These are phyloP conservation scores for Suncus etruscus DNA, from an alignment of 2,113 vertebrate genomes.

Conservation along the genomic window DNA sequence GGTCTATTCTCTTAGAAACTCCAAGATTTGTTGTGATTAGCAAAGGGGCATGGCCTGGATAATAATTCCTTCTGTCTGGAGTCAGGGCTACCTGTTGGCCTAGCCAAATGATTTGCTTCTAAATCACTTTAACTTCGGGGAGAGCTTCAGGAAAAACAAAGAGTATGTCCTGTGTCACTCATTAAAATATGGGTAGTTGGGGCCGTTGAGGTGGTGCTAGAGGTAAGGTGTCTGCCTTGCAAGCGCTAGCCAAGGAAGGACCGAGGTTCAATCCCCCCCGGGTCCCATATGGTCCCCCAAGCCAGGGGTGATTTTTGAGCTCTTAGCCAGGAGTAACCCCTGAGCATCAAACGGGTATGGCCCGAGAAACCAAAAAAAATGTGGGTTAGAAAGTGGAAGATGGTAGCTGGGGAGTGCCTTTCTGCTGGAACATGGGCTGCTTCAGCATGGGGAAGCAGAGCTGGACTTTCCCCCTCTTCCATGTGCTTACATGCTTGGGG, in stretches of 20 bases:
- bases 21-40: conserved; percentile 74
- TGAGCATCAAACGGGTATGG: too few relatives aligned
- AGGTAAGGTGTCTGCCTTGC: too few relatives aligned
- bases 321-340: too few relatives aligned
- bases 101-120: conserved; percentile 67
- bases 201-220: too few relatives aligned
- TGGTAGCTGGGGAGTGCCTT: too few relatives aligned
- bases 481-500: not conserved
- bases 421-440: not conserved
- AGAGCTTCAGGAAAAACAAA: conserved; percentile 68
- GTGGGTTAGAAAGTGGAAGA: conserved; percentile 10
- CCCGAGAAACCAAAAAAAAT: not conserved
- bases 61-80: conserved; percentile 85
- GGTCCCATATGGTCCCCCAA: too few relatives aligned
- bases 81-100: conserved; percentile 83
- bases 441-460: not conserved
- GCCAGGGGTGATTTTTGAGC: too few relatives aligned
- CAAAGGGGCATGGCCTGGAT: conserved; percentile 83
- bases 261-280: too few relatives aligned
- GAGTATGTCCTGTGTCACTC: conserved; percentile 31
- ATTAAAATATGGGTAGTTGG: too few relatives aligned
- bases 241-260: too few relatives aligned
- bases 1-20: conserved; percentile 81
- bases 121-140: conserved; percentile 65
- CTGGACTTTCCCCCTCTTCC: not conserved